Base-by-base conservation (phyloP, 2,888 invertebrate species). In the Tachina grossa region DNA sequence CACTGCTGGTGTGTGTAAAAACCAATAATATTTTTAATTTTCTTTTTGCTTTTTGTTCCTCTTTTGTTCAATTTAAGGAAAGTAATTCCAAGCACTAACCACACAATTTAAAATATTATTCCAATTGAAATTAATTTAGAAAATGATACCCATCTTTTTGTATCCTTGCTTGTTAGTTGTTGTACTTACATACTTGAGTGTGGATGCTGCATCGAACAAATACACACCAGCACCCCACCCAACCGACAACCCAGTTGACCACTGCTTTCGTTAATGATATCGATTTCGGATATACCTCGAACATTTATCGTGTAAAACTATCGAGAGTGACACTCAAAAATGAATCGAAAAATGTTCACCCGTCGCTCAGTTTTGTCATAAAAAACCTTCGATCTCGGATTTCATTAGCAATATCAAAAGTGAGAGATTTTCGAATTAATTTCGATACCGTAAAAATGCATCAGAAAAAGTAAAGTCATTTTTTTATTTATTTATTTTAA, bases 21-120 rank as follows among this genome's bases (percentile, higher is more conserved):
- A n/a, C 1, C 9, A 13, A 69, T 19, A 19, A 31, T 31, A 31
- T 31, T 6, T 31, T 31, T 31, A 31, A 31, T 31, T 31, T 31
- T 31, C 31, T 31, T 31, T 31, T 31, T 11, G 14, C 39, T 10
- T 31, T 9, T 39, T 53, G 3, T 55, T 39, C 39, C 5, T 16
- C 19, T 31, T 14, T 39, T 19, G 31, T 63, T 45, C 16, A 65
- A 43, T 51, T 72, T 65, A 51, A 66, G 66, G 59, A 79, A 85
- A 80, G 59, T 80, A 72, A 85, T 85, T 85, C 66, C 61, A 66
- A 85, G 47, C 76, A 80, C 83, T 83, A 85, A 85, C 85, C 85
- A 85, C 83, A 85, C 83, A 80, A 85, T 83, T 85, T 85, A 83
- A 76, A 85, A 72, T 85, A 85, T 85, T 83, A 83, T 83, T 83